Conservation (phyloP, 2,888 invertebrate species). For the Pseudococcus longispinus region DNA sequence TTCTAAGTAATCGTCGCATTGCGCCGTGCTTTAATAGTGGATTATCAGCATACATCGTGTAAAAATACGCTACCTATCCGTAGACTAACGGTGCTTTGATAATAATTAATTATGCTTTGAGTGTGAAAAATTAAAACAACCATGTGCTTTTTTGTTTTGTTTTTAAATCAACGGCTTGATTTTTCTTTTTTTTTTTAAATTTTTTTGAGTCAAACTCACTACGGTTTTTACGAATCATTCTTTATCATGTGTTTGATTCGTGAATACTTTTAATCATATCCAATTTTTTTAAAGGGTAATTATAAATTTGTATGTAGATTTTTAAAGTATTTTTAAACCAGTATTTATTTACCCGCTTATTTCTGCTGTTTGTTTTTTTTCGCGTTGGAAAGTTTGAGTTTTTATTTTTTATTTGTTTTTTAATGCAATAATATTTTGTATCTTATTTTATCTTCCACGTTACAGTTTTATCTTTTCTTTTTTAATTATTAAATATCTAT, state of each 20-base stretch:
- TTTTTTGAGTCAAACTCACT: constrained; percentile 25
- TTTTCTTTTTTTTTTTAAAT: neutral
- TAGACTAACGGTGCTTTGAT: constrained; percentile 5
- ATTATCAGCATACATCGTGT: neutral
- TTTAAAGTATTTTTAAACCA: constrained; percentile 26
- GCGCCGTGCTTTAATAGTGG: neutral
- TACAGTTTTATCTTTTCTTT: constrained; percentile 45
- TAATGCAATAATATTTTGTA: constrained; percentile 26
- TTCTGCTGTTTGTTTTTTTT: constrained; percentile 29
- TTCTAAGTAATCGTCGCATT: neutral
- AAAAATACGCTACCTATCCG: neutral
- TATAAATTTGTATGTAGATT: constrained; percentile 20
- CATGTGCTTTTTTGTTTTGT: neutral
- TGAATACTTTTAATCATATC: constrained; percentile 18
- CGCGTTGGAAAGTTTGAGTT: constrained; percentile 14
- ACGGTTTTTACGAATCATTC: neutral
- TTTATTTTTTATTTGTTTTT: constrained; percentile 39
- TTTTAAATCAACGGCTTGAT: neutral
- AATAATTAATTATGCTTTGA: neutral
- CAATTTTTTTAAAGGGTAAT: constrained; percentile 32
- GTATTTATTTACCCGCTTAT: constrained; percentile 33
- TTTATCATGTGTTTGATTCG: neutral
- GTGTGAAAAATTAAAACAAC: neutral
- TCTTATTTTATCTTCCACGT: constrained; percentile 45
- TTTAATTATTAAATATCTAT: constrained; percentile 29